phyloP scores from a whole-genome alignment of 2,888 invertebrate genomes.

The Dicyrtoma fusca region DNA sequence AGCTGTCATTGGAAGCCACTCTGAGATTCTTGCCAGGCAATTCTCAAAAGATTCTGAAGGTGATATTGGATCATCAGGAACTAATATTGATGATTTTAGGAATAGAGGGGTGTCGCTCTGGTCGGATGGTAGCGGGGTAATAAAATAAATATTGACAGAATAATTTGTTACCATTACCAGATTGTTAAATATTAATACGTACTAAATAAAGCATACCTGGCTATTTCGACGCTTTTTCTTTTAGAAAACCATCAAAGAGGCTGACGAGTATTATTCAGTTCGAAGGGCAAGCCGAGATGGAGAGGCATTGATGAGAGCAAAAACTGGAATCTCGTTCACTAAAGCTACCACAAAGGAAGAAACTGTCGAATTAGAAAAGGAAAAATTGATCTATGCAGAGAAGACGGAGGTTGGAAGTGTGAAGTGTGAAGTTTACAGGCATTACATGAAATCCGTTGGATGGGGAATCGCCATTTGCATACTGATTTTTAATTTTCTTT shows the following conservation, averaged over 20 bases:
- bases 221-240: too few relatives aligned
- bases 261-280: background rate
- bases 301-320: too few relatives aligned
- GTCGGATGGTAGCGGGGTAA: too few relatives aligned
- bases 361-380: too few relatives aligned
- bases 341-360: background rate
- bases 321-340: too few relatives aligned
- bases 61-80: slow-evolving; percentile 49
- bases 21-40: slow-evolving; percentile 54
- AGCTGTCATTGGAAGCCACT: slow-evolving; percentile 24
- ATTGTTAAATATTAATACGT: too few relatives aligned
- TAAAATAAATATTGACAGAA: too few relatives aligned
- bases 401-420: slow-evolving; percentile 90
- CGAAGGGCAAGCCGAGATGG: slow-evolving; percentile 7
- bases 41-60: slow-evolving; percentile 74
- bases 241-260: background rate
- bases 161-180: too few relatives aligned
- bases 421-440: slow-evolving; percentile 83
- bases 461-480: slow-evolving; percentile 73
- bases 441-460: slow-evolving; percentile 85
- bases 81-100: too few relatives aligned
- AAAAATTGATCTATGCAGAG: slow-evolving; percentile 84
- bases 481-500: slow-evolving; percentile 76
- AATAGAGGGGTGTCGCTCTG: too few relatives aligned
- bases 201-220: too few relatives aligned